Percentiles rank a stretch among this genome's conserved stretches.
Conservation (phyloP, 2,888 invertebrate genomes). For the Cerastis leucographa region DNA sequence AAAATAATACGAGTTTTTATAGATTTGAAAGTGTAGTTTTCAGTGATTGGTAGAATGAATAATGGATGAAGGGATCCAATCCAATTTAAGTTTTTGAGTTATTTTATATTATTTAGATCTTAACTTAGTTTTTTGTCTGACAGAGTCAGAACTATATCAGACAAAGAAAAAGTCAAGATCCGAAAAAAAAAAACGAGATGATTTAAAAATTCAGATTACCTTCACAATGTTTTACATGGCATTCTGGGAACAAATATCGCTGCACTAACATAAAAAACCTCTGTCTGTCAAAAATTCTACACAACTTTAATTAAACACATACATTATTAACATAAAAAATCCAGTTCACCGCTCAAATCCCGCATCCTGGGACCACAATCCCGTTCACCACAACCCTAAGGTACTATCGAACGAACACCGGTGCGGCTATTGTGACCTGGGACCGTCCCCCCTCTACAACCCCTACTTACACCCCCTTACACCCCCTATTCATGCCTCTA, state of each 20-base stretch:
- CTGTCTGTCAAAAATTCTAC: not conserved
- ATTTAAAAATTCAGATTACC: not conserved
- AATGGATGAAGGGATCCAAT: not conserved
- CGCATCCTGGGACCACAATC: slow-evolving; percentile 19
- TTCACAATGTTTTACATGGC: not conserved
- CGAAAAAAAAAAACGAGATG: not conserved
- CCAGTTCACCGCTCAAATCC: slow-evolving; percentile 12
- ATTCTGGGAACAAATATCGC: not conserved
- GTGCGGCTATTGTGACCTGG: slow-evolving; percentile 66
- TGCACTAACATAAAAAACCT: not conserved
- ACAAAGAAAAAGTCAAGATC: not conserved
- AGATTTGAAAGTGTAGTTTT: not conserved
- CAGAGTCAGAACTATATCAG: too few relatives aligned
- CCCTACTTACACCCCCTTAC: slow-evolving; percentile 9
- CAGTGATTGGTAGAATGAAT: not conserved
- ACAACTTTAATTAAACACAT: not conserved
- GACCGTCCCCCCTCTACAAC: slow-evolving; percentile 22
- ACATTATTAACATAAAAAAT: not conserved
- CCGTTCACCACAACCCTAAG: slow-evolving; percentile 52
- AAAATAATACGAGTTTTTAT: not conserved
- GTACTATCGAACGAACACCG: slow-evolving; percentile 58
- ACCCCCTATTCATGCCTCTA: slow-evolving; percentile 61
- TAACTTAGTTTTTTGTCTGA: too few relatives aligned
- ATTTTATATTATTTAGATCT: too few relatives aligned
- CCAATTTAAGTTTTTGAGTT: too few relatives aligned